Evolutionary conservation across 2,888 invertebrate genomes (phyloP), one percentile per base, ranked within the genome.

Genomic region (Cheilosia vulpina): DNA sequence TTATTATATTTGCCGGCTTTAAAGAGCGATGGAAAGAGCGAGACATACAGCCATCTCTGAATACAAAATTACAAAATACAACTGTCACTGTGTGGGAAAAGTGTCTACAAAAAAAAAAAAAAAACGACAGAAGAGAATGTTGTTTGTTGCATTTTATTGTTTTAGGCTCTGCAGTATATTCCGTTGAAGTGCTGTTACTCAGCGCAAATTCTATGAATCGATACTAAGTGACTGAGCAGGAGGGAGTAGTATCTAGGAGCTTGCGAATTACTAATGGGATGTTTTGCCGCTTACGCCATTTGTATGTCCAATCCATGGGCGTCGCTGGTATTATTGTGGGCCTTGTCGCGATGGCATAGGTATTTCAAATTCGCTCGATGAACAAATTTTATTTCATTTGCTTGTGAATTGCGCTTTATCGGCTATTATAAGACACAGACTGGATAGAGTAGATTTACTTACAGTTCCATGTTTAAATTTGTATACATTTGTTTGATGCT

Each of bases 161-260:
- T 45, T 68, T 60, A 80, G 69, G 69, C 73, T 52, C 38, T 75
- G 72, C 72, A 72, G 65, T 72, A 50, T 21, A 58, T 4, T 17
- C 21, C 45, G 24, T 45, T 45, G 45, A 62, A 19, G 41, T 73
- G 43, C 55, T 66, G 63, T 84, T 84, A 75, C 66, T 75, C 84
- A 84, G 80, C 65, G 47, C 1, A 71, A 66, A 65, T 75, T 75
- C 71, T 80, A 75, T 80, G 66, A 84, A 84, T 84, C 84, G 80
- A 80, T 84, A 84, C 34, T 52, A 77, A 82, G 71, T 82, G 77
- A 69, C 53, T 53, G 60, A 34, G 19, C 41, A 17, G 68, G 47
- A 19, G 7, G 47, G 58, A 53, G 73, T 24, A 38, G 31, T 24
- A 34, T 21, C 62, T 63, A 38, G 43, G 34, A 43, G 31, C 27